Evolutionary conservation across 2,888 invertebrate species (phyloP).

Genomic region (Falcaria lacertinaria): DNA sequence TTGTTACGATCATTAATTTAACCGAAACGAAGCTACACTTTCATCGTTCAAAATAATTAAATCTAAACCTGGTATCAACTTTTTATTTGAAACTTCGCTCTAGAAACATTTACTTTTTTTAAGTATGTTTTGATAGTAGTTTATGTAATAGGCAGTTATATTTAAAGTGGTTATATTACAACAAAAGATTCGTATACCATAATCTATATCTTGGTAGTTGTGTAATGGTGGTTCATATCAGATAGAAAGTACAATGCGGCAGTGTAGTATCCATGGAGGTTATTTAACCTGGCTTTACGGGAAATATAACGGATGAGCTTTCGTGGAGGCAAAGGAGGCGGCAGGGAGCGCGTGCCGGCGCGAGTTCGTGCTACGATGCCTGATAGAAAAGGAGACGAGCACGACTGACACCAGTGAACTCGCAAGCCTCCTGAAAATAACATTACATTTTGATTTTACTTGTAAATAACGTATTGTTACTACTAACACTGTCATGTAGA

Average conservation of each 20-base stretch:
- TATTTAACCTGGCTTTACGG: conserved; percentile 40
- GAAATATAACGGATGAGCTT: conserved; percentile 43
- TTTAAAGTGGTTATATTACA: conserved; percentile 34
- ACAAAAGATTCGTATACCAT: conserved; percentile 38
- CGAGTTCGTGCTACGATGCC: conserved; percentile 62
- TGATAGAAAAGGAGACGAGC: conserved; percentile 63
- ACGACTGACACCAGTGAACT: conserved; percentile 61
- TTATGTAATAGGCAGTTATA: conserved; percentile 38
- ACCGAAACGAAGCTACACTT: not conserved
- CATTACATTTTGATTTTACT: conserved; percentile 39
- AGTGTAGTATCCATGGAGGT: conserved; percentile 28
- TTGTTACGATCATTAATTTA: not conserved
- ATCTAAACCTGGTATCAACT: conserved; percentile 12
- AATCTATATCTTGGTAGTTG: conserved; percentile 46
- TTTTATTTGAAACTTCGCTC: conserved; percentile 24
- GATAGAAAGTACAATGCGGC: conserved; percentile 65
- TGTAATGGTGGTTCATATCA: conserved; percentile 59
- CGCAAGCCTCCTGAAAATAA: conserved; percentile 43
- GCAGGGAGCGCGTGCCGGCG: conserved; percentile 27
- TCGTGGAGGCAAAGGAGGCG: conserved; percentile 11
- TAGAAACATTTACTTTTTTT: conserved; percentile 22
- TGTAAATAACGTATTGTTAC: conserved; percentile 16
- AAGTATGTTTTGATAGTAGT: conserved; percentile 30
- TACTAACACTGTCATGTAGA: not conserved
- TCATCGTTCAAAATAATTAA: not conserved